phyloP scores from a whole-genome alignment of 1,140 invertebrate genomes.

The Cotesia chilonis region DNA sequence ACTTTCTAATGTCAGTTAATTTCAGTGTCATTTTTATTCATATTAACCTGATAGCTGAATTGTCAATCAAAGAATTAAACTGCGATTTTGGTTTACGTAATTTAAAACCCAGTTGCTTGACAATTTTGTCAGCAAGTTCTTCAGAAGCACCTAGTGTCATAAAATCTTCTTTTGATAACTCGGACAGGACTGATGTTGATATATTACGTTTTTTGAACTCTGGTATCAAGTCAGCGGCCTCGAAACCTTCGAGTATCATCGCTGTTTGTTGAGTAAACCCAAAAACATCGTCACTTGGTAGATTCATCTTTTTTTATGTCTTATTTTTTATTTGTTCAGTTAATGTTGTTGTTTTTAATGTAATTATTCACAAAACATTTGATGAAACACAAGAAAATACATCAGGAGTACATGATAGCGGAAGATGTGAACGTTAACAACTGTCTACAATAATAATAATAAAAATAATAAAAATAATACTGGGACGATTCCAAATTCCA shows the following conservation, averaged over 20 bases:
- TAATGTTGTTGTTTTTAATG: too few species aligned
- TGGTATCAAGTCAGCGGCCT: conserved; percentile 31
- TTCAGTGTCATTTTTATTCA: conserved; percentile 22
- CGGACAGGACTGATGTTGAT: conserved; percentile 41
- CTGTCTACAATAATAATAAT: too few species aligned
- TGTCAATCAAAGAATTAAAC: neutral
- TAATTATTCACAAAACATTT: too few species aligned
- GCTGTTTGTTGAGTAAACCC: conserved; percentile 49
- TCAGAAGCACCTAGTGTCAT: conserved; percentile 43
- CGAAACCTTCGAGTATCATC: conserved; percentile 37
- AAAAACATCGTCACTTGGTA: conserved; percentile 42
- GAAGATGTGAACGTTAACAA: too few species aligned
- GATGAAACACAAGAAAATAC: too few species aligned
- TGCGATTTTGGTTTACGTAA: conserved; percentile 16
- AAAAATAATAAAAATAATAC: too few species aligned
- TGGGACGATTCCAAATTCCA: too few species aligned
- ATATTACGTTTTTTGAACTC: conserved; percentile 45
- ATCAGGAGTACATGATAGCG: too few species aligned
- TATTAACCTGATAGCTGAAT: conserved; percentile 41
- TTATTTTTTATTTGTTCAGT: too few species aligned
- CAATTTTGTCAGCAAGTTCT: conserved; percentile 32
- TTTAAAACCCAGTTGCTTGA: conserved; percentile 33
- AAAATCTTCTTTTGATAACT: conserved; percentile 48
- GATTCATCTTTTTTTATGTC: conserved; percentile 1
- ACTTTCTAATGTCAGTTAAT: too few species aligned